These are phyloP conservation scores for Chloropsis cyanopogon DNA, from an alignment of 2,113 vertebrate genomes.

Conservation along the genomic window DNA sequence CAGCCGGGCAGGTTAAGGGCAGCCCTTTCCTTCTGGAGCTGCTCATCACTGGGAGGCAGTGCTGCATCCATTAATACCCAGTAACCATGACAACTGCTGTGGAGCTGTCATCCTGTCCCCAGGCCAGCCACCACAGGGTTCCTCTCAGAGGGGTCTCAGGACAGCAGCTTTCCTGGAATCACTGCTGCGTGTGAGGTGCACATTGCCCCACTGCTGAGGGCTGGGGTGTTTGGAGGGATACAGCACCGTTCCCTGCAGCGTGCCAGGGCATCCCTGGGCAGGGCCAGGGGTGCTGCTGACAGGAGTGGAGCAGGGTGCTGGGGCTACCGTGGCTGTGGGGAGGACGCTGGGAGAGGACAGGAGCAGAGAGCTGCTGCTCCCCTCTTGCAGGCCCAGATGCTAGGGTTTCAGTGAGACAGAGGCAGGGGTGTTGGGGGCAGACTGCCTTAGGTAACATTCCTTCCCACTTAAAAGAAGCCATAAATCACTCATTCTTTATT, in stretches of 20 bases:
- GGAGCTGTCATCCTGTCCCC: slow-evolving; percentile 39
- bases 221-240: neutral
- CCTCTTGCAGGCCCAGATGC: neutral
- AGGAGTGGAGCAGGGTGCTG: neutral
- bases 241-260: fast-evolving
- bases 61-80: neutral
- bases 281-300: neutral
- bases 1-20: neutral
- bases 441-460: slow-evolving; percentile 64
- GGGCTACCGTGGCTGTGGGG: neutral
- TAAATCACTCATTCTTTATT: slow-evolving; percentile 69
- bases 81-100: slow-evolving; percentile 54
- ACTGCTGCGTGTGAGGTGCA: fast-evolving
- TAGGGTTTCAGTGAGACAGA: slow-evolving; percentile 21
- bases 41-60: neutral
- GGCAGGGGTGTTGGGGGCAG: slow-evolving; percentile 17
- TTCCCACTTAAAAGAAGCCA: slow-evolving; percentile 54
- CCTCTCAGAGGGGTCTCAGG: neutral
- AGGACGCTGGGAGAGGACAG: neutral
- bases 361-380: neutral
- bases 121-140: slow-evolving; percentile 1
- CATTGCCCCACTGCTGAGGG: fast-evolving
- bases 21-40: neutral
- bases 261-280: neutral
- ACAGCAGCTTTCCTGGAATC: neutral